phyloP scores from a whole-genome alignment of 1,140 invertebrate genomes.

The Akabosia matsudoensis region DNA sequence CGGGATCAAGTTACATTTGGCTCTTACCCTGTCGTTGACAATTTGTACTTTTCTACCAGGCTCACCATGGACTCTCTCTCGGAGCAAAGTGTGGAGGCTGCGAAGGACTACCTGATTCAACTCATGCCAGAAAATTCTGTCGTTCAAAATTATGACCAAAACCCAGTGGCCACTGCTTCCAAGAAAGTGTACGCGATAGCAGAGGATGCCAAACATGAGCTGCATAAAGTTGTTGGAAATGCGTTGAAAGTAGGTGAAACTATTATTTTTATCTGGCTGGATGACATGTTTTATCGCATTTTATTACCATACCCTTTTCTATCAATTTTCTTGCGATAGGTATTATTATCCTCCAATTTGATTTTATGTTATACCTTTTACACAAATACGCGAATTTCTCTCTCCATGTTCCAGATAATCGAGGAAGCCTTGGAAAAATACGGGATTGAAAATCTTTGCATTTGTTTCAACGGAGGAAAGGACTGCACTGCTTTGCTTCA shows the following conservation, averaged over 20 bases:
- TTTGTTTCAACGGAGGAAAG: constrained; percentile 96
- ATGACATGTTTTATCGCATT: too few relatives aligned
- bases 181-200: constrained; percentile 43
- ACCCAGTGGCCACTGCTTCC: constrained; percentile 34
- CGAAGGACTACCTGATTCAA: constrained; percentile 50
- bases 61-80: constrained; percentile 55
- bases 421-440: constrained; percentile 56
- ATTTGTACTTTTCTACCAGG: constrained; percentile 52
- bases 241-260: constrained; percentile 45
- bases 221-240: constrained; percentile 39
- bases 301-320: background rate
- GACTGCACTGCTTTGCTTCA: constrained; percentile 91
- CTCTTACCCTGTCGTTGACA: constrained; percentile 64
- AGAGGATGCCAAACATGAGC: constrained; percentile 32
- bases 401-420: constrained; percentile 48
- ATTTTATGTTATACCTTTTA: too few relatives aligned
- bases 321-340: constrained; percentile 3
- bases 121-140: constrained; percentile 41
- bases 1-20: constrained; percentile 60
- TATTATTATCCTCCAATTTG: too few relatives aligned
- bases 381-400: background rate
- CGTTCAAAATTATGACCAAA: constrained; percentile 39
- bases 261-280: too few relatives aligned
- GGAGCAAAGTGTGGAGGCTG: constrained; percentile 48
- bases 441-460: constrained; percentile 67